phyloP scores from a whole-genome alignment of 1,140 invertebrate genomes.

The Achatina immaculata region DNA sequence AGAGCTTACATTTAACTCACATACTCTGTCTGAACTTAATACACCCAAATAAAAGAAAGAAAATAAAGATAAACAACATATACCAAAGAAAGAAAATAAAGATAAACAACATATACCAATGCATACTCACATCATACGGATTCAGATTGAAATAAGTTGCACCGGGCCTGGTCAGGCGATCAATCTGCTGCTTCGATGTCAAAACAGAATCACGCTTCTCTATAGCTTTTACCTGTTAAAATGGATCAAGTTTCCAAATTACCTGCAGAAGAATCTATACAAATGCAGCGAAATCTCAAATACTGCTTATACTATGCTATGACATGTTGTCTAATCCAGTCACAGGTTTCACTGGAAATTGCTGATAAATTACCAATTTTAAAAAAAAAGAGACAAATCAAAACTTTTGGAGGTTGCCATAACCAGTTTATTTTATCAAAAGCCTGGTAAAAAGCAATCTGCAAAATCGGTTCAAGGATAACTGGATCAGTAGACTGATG shows the following conservation, averaged over 20 bases:
- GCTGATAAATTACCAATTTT: no score
- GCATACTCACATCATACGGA: slow-evolving; percentile 68
- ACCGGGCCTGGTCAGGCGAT: slow-evolving; percentile 67
- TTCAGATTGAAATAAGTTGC: slow-evolving; percentile 71
- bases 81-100: no score
- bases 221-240: slow-evolving; percentile 89
- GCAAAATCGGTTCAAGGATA: no score
- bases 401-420: not conserved
- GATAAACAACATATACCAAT: not conserved
- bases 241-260: not conserved
- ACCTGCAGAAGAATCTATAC: not conserved
- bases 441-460: no score
- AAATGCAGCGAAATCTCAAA: no score
- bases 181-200: slow-evolving; percentile 70
- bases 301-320: not conserved
- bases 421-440: no score
- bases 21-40: no score
- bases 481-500: no score
- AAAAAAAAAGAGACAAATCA: not conserved
- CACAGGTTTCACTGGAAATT: not conserved
- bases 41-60: no score
- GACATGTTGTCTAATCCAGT: not conserved
- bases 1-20: no score
- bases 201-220: slow-evolving; percentile 79
- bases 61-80: no score